Percentiles rank a stretch among this genome's conserved stretches.
phyloP scores from a whole-genome alignment of 2,888 invertebrate genomes.

The Lasius fuliginosus region DNA sequence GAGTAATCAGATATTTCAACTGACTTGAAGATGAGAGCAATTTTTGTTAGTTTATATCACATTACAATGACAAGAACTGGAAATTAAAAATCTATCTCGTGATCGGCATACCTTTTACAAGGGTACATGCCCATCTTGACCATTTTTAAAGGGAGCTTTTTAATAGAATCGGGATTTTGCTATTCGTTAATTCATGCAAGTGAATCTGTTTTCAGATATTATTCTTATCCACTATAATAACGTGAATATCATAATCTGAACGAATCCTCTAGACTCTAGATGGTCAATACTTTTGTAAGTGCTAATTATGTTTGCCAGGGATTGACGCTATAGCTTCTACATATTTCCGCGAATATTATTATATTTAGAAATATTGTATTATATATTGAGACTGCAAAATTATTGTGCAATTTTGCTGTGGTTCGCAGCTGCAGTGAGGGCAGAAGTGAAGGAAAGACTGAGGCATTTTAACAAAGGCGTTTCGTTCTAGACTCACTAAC shows the following conservation, averaged over 20 bases:
- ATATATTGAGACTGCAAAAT: neutral
- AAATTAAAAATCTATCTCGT: neutral
- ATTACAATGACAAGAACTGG: neutral
- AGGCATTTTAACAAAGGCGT: neutral
- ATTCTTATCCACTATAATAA: neutral
- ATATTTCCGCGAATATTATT: neutral
- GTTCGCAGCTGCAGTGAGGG: neutral
- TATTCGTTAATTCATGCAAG: neutral
- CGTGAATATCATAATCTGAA: neutral
- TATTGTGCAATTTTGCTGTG: neutral
- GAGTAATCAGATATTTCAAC: neutral
- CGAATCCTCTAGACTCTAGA: neutral
- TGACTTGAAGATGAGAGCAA: neutral
- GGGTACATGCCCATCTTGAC: neutral
- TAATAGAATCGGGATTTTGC: neutral
- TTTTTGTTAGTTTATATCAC: neutral
- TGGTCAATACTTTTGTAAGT: neutral
- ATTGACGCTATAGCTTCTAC: neutral
- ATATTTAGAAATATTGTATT: neutral
- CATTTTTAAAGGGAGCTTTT: neutral
- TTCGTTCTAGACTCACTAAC: neutral
- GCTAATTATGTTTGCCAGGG: neutral
- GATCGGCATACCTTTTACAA: too few relatives aligned
- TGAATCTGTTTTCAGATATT: neutral
- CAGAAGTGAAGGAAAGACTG: neutral